Percentiles rank a stretch among this genome's conserved stretches.
phyloP scores from a whole-genome alignment of 37 sponge, comb jelly and placozoan genomes.

The Chondrilla cf. caribensis region DNA sequence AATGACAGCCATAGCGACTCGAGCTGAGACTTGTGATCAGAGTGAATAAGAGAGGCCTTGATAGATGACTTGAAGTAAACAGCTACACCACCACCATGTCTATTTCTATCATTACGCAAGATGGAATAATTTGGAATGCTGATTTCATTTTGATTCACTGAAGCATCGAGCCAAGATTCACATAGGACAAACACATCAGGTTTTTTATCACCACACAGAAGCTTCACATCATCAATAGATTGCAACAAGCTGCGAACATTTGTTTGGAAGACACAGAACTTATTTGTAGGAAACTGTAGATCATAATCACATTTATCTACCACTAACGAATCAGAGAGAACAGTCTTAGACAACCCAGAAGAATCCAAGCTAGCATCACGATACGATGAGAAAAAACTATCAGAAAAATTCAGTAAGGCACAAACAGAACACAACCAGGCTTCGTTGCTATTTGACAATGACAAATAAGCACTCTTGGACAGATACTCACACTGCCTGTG shows the following conservation, averaged over 20 bases:
- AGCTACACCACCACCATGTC: slow-evolving; percentile 11
- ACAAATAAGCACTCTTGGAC: background rate
- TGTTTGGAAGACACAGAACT: background rate
- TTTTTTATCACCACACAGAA: background rate
- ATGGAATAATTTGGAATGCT: background rate
- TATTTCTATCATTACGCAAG: background rate
- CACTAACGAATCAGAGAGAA: background rate
- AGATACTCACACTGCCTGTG: background rate
- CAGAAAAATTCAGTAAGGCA: background rate
- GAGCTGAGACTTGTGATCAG: background rate
- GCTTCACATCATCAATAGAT: background rate
- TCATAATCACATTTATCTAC: background rate
- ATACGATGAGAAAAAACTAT: background rate
- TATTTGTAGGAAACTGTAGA: background rate
- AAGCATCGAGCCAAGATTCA: slow-evolving; percentile 6
- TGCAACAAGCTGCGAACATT: background rate
- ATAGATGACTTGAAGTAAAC: background rate
- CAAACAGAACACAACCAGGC: background rate
- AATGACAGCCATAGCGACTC: slow-evolving; percentile 6
- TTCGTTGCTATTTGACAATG: background rate
- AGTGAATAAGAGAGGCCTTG: background rate
- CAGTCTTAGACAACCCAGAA: background rate
- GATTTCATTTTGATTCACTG: background rate
- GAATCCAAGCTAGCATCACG: background rate
- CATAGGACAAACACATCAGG: slow-evolving; percentile 1